Evolutionary conservation across 2,888 invertebrate genomes (phyloP).

Genomic region (Nyleta sp.): DNA sequence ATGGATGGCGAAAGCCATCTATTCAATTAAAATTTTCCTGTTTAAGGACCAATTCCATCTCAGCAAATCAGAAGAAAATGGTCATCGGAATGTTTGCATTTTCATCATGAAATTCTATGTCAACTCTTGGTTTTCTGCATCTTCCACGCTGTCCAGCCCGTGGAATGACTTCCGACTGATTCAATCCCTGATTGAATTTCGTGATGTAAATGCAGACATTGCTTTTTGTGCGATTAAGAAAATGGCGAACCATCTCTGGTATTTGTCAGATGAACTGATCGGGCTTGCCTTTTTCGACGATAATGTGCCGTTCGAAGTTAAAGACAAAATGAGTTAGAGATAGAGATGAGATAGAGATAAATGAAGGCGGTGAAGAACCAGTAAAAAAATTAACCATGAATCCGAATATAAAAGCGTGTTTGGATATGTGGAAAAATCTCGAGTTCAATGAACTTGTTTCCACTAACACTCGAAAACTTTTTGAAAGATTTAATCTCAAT

Average conservation of each 20-base stretch:
- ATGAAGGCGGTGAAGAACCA: not conserved
- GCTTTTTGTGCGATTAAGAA: slow-evolving; percentile 17
- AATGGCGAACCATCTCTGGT: slow-evolving; percentile 34
- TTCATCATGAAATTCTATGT: slow-evolving; percentile 25
- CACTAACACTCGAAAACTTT: slow-evolving; percentile 1
- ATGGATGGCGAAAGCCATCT: slow-evolving; percentile 33
- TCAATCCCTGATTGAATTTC: slow-evolving; percentile 6
- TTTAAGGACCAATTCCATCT: slow-evolving; percentile 23
- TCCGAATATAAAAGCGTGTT: not conserved
- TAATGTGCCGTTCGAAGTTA: not conserved
- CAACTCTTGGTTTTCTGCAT: slow-evolving; percentile 15
- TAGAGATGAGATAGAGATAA: not conserved
- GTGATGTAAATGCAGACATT: slow-evolving; percentile 4
- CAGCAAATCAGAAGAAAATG: slow-evolving; percentile 13
- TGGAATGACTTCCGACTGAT: slow-evolving; percentile 17
- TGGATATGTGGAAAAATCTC: slow-evolving; percentile 10
- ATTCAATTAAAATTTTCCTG: slow-evolving; percentile 28
- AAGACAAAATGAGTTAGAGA: slow-evolving; percentile 7
- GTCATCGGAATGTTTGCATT: slow-evolving; percentile 21
- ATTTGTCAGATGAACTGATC: slow-evolving; percentile 19
- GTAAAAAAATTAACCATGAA: slow-evolving; percentile 12
- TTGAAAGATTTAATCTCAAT: slow-evolving; percentile 1
- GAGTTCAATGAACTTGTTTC: slow-evolving; percentile 12
- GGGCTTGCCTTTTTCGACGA: slow-evolving; percentile 11
- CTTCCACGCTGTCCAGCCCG: slow-evolving; percentile 5